phyloP scores from a whole-genome alignment of 1,140 invertebrate species.

The Cryptotermes secundus region DNA sequence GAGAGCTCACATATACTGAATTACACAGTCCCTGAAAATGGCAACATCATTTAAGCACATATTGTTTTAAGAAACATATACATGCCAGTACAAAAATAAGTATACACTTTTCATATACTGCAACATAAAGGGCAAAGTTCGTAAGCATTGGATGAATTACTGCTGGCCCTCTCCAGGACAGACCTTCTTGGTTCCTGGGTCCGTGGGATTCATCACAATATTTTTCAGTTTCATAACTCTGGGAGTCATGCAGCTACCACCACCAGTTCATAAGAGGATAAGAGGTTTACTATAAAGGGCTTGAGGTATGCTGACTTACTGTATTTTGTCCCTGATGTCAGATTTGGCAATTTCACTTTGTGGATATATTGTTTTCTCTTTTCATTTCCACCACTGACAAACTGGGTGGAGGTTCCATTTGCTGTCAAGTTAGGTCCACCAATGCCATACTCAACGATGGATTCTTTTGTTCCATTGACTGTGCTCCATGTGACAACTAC shows the following conservation, averaged over 20 bases:
- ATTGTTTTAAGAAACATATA: no score
- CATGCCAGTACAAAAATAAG: no score
- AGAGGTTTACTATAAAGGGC: not conserved
- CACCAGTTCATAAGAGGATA: not conserved
- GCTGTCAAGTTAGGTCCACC: conserved; percentile 54
- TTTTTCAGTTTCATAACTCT: no score
- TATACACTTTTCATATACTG: no score
- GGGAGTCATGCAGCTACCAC: no score
- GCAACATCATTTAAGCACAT: no score
- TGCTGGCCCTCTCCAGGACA: no score
- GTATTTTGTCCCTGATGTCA: conserved; percentile 62
- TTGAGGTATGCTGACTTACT: conserved; percentile 48
- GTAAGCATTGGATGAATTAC: no score
- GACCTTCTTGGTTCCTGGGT: no score
- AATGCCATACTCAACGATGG: conserved; percentile 76
- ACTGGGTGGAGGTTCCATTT: conserved; percentile 61
- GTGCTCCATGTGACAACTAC: conserved; percentile 94
- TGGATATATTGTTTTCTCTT: conserved; percentile 80
- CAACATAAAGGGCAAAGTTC: not conserved
- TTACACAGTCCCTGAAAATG: no score
- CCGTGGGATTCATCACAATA: no score
- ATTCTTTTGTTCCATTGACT: conserved; percentile 63
- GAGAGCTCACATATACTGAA: no score
- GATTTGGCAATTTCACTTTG: conserved; percentile 58
- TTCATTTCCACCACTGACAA: conserved; percentile 76